These are phyloP conservation scores for Lycodopsis pacificus DNA, from an alignment of 2,797 vertebrate species.

Conservation along the genomic window DNA sequence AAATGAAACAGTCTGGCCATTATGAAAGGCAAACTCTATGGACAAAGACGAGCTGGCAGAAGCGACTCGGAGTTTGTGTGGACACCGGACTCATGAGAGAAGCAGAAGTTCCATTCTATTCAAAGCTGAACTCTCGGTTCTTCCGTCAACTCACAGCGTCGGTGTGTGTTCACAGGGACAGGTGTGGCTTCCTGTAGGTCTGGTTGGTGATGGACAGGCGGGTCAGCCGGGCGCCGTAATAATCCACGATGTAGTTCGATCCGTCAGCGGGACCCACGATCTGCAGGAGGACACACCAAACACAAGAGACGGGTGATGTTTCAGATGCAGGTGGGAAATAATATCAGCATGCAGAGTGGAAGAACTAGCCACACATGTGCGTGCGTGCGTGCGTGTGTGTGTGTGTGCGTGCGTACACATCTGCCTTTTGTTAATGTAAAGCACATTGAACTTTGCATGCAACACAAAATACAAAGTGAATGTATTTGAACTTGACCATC, in stretches of 20 bases:
- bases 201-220: constrained; percentile 92
- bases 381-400: background rate
- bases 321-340: background rate
- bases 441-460: background rate
- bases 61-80: background rate
- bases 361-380: background rate
- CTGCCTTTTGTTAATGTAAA: background rate
- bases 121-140: background rate
- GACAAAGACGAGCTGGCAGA: background rate
- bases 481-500: background rate
- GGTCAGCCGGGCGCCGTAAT: constrained; percentile 94
- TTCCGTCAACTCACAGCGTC: constrained; percentile 1
- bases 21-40: no score
- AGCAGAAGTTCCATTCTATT: no score
- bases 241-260: constrained; percentile 97
- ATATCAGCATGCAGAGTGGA: background rate
- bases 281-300: constrained; percentile 72
- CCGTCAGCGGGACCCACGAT: constrained; percentile 97
- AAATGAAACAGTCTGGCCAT: background rate
- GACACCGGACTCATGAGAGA: no score
- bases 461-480: background rate
- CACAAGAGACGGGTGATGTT: background rate
- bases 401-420: no score
- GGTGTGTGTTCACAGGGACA: constrained; percentile 81
- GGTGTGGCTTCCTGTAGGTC: constrained; percentile 95